phyloP scores from a whole-genome alignment of 1,140 invertebrate species.

The Camponotus vicinus region DNA sequence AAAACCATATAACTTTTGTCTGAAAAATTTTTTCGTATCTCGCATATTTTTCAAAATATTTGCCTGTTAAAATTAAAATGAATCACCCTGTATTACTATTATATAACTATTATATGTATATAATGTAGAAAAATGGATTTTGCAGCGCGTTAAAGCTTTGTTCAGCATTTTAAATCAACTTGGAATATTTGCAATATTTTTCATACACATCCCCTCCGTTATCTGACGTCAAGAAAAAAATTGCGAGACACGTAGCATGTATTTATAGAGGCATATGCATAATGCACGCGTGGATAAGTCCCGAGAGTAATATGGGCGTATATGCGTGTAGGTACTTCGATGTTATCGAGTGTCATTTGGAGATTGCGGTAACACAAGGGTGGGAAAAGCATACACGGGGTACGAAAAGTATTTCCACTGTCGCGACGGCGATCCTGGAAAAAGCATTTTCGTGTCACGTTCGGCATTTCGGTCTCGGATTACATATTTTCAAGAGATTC shows the following conservation, averaged over 20 bases:
- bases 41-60: too few species aligned
- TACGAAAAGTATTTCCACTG: neutral
- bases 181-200: conserved; percentile 8
- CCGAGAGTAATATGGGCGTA: neutral
- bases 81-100: too few species aligned
- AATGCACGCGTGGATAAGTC: conserved; percentile 34
- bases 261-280: conserved; percentile 2
- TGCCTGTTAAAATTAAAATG: too few species aligned
- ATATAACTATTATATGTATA: too few species aligned
- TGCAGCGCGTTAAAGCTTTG: neutral
- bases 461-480: neutral
- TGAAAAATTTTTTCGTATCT: too few species aligned
- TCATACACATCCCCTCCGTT: neutral
- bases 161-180: neutral
- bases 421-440: conserved; percentile 27
- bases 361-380: conserved; percentile 39
- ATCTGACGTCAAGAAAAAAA: neutral
- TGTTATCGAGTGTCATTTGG: conserved; percentile 53
- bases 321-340: neutral
- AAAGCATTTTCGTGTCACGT: conserved; percentile 37
- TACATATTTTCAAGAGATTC: neutral
- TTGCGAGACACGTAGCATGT: neutral
- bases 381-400: conserved; percentile 29
- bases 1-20: too few species aligned
- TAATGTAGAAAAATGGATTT: neutral